phyloP scores from a whole-genome alignment of 2,113 vertebrate species.

The Cavia porcellus region DNA sequence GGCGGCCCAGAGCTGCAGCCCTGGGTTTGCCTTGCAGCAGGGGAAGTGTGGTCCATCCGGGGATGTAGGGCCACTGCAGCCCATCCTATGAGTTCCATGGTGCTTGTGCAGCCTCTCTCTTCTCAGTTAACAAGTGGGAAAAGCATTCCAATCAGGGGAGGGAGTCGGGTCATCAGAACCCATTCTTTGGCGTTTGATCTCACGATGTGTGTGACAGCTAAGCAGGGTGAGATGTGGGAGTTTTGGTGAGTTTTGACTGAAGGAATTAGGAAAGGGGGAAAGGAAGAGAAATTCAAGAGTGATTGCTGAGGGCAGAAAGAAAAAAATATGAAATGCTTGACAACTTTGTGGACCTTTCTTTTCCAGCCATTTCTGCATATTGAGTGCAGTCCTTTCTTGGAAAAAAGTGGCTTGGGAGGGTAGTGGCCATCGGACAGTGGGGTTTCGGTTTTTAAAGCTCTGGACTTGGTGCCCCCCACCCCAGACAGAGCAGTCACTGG shows the following conservation, averaged over 20 bases:
- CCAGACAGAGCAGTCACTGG: not conserved
- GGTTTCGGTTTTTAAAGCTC: not conserved
- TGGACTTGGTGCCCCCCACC: not conserved
- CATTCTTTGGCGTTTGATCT: not conserved
- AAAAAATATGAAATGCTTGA: not conserved
- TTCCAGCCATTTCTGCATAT: not conserved
- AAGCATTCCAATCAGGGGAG: not conserved
- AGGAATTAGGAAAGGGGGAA: not conserved
- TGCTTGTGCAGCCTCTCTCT: not conserved
- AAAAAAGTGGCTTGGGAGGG: not conserved
- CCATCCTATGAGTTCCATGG: rapidly evolving
- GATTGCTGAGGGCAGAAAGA: not conserved
- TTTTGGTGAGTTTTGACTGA: not conserved
- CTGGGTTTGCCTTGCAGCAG: not conserved
- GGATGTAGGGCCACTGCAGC: not conserved
- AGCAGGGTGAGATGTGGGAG: not conserved
- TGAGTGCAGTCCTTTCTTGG: not conserved
- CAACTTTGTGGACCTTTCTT: not conserved
- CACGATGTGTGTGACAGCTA: not conserved
- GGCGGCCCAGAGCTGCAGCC: not conserved
- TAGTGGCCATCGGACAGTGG: not conserved
- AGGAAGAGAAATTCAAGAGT: not conserved
- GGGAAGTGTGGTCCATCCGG: not conserved
- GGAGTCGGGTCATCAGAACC: not conserved
- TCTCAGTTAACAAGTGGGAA: not conserved